These are phyloP conservation scores for Cynopterus sphinx DNA, from an alignment of 2,797 vertebrate genomes.

Conservation along the genomic window DNA sequence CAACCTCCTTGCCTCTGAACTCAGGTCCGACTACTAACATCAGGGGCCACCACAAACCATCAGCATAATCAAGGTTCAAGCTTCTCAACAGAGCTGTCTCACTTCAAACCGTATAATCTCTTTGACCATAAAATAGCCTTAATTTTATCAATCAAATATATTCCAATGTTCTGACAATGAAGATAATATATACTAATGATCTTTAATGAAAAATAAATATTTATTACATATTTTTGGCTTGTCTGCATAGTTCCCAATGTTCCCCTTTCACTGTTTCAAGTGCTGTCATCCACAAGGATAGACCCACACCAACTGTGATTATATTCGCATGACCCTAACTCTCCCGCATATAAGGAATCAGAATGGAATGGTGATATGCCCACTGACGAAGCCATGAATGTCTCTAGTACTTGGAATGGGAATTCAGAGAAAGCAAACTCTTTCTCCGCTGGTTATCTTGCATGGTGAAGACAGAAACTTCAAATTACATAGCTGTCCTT, in stretches of 20 bases:
- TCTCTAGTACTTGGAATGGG: not conserved
- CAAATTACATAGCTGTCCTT: not conserved
- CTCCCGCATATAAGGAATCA: not conserved
- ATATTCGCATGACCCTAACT: not conserved
- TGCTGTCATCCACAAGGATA: not conserved
- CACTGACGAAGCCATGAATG: not conserved
- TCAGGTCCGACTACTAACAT: not conserved
- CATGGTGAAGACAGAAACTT: not conserved
- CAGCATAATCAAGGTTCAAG: not conserved
- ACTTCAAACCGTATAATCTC: not conserved
- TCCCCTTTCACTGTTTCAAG: not conserved
- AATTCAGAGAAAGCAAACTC: not conserved
- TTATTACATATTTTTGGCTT: not conserved
- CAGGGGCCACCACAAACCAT: not conserved
- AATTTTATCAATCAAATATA: not conserved
- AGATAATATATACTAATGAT: not conserved
- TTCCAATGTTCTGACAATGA: not conserved
- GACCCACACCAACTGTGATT: not conserved
- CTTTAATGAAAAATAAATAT: not conserved
- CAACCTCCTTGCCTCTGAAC: not conserved
- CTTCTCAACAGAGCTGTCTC: not conserved
- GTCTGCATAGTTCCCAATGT: not conserved
- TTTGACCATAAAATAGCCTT: not conserved
- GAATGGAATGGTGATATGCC: not conserved
- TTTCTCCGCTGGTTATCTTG: not conserved